Evolutionary conservation across 2,113 vertebrate genomes (phyloP).

Genomic region (Marmota monax): DNA sequence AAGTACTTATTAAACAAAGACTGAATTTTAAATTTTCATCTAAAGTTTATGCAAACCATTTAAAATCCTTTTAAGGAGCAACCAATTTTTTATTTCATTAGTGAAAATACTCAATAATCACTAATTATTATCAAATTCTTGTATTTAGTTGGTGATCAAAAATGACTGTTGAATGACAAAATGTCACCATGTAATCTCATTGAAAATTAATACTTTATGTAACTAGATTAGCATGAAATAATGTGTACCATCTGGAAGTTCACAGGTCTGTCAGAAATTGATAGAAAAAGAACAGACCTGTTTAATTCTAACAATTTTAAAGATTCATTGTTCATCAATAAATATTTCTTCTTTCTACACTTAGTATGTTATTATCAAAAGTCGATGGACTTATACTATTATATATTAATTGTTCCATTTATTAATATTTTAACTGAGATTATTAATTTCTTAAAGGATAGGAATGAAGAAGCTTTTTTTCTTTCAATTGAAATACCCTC

Average conservation of each 20-base stretch:
- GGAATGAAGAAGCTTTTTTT: neutral
- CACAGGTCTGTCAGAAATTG: neutral
- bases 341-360: neutral
- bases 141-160: neutral
- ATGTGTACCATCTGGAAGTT: neutral
- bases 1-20: neutral
- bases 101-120: neutral
- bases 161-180: neutral
- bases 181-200: neutral
- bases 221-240: neutral
- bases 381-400: neutral
- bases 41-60: neutral
- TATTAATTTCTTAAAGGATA: neutral
- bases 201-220: neutral
- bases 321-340: neutral
- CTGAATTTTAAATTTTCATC: neutral
- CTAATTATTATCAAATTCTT: neutral
- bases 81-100: conserved; percentile 33
- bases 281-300: neutral
- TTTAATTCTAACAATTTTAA: neutral
- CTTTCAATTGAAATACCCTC: conserved; percentile 9
- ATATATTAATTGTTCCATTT: neutral
- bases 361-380: neutral
- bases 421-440: neutral
- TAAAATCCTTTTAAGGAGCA: neutral